Conservation (phyloP, 2,888 invertebrate genomes). For the Heliconius hortense region DNA sequence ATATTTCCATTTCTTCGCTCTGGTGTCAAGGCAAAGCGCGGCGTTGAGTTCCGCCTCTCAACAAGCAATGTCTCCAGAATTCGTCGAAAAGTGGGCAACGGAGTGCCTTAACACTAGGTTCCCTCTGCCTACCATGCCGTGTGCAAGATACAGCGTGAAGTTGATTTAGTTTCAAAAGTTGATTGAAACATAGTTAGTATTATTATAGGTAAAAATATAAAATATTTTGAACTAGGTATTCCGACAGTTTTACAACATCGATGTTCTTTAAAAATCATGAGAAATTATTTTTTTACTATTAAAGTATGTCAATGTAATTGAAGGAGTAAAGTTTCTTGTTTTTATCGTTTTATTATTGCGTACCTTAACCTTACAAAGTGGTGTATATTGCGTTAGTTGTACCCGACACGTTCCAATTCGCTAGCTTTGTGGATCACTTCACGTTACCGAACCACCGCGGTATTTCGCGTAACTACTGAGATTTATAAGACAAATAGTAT, state of each 20-base stretch:
- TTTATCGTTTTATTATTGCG: slow-evolving; percentile 32
- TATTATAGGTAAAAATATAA: background rate
- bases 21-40: no score
- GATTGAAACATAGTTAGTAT: no score
- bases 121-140: no score
- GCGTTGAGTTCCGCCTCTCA: no score
- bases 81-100: no score
- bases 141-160: no score
- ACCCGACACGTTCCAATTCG: slow-evolving; percentile 43
- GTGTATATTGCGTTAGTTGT: slow-evolving; percentile 41
- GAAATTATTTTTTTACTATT: background rate
- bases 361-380: slow-evolving; percentile 40
- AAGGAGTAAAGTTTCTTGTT: slow-evolving; percentile 31
- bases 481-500: background rate
- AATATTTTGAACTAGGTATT: background rate
- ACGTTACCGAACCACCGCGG: background rate
- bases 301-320: slow-evolving; percentile 33
- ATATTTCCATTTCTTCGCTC: no score
- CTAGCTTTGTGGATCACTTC: slow-evolving; percentile 8
- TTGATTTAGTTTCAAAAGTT: no score
- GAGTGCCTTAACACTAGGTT: no score
- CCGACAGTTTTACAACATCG: background rate
- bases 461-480: background rate
- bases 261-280: background rate
- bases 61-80: no score